These are phyloP conservation scores for Dynastes maya DNA, from an alignment of 2,888 invertebrate genomes.

Conservation along the genomic window DNA sequence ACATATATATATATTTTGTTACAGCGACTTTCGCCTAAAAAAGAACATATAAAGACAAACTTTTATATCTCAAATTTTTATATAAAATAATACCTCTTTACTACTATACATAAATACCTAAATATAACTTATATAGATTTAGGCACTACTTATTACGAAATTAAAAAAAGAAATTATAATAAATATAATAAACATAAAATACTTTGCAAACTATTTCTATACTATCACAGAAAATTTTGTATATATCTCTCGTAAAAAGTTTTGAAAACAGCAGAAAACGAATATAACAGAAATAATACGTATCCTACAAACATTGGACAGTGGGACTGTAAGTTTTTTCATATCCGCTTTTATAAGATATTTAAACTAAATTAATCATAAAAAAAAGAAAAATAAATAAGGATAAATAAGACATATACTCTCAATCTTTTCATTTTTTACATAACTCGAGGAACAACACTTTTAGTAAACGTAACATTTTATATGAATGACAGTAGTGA, in stretches of 20 bases:
- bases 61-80: slow-evolving; percentile 36
- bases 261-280: no score
- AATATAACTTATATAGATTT: neutral
- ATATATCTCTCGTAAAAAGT: no score
- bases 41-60: neutral
- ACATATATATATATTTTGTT: slow-evolving; percentile 29
- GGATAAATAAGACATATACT: slow-evolving; percentile 43
- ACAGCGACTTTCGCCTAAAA: slow-evolving; percentile 36
- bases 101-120: neutral
- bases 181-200: neutral
- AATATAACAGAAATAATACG: neutral
- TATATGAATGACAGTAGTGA: neutral
- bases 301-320: neutral
- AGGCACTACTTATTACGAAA: slow-evolving; percentile 1
- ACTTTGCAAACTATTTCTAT: neutral
- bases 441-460: slow-evolving; percentile 54
- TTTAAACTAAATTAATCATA: neutral
- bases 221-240: neutral
- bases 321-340: slow-evolving; percentile 46
- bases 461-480: neutral
- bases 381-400: slow-evolving; percentile 4
- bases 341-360: slow-evolving; percentile 51
- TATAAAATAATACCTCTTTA: slow-evolving; percentile 30
- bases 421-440: slow-evolving; percentile 52
- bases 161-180: neutral